Evolutionary conservation across 1,140 invertebrate genomes (phyloP).

Genomic region (Diplogasteroides magnus): DNA sequence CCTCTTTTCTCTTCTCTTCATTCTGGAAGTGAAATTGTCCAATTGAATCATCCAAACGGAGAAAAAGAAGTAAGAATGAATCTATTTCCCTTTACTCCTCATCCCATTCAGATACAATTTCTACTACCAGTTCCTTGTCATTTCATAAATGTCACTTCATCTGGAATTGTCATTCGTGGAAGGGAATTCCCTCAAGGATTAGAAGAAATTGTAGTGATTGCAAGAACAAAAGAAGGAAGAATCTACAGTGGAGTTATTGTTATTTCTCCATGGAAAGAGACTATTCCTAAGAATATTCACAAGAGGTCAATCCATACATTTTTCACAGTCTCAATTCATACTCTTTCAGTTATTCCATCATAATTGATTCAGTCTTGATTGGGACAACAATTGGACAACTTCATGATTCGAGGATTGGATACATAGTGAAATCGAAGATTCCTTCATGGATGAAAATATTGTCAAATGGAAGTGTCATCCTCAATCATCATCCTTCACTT

Average conservation of each 20-base stretch:
- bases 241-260: not conserved
- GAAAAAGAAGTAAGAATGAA: no score
- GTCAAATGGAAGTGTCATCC: no score
- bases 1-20: not conserved
- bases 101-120: no score
- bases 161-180: no score
- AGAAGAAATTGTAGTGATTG: not conserved
- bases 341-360: not conserved
- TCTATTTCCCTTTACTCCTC: no score
- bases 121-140: no score
- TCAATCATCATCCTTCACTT: not conserved
- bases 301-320: not conserved
- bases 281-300: not conserved
- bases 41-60: not conserved
- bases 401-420: no score
- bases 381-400: not conserved
- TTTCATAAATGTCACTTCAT: no score
- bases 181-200: no score
- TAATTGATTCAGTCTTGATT: not conserved
- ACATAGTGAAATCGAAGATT: no score
- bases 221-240: not conserved
- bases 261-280: not conserved
- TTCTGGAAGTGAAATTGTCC: not conserved
- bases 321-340: not conserved
- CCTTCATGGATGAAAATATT: no score